These are phyloP conservation scores for Pituophis catenifer DNA, from an alignment of 2,113 vertebrate species.

Conservation along the genomic window DNA sequence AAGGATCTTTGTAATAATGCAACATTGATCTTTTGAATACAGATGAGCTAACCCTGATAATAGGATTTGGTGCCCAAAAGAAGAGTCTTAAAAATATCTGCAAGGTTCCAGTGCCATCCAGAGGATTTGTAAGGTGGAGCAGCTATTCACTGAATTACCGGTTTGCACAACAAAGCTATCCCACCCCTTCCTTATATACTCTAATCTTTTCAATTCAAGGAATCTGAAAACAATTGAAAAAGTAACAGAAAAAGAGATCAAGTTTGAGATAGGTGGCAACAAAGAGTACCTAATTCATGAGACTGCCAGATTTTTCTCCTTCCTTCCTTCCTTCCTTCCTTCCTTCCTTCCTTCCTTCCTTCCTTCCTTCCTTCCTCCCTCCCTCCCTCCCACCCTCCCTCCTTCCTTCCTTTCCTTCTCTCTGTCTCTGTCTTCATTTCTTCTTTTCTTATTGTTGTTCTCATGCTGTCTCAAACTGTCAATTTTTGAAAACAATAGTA, in stretches of 20 bases:
- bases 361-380: too few relatives aligned
- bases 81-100: constrained; percentile 33
- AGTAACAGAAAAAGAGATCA: background rate
- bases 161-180: background rate
- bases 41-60: constrained; percentile 86
- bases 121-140: constrained; percentile 61
- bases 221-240: background rate
- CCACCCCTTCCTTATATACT: background rate
- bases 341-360: too few relatives aligned
- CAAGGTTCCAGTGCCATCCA: constrained; percentile 75
- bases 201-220: background rate
- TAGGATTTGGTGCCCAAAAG: constrained; percentile 71
- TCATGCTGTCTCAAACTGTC: background rate
- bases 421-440: background rate
- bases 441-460: background rate
- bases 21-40: constrained; percentile 87
- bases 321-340: too few relatives aligned
- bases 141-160: constrained; percentile 28
- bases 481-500: background rate
- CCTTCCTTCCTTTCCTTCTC: background rate
- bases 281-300: background rate
- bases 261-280: background rate
- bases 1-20: constrained; percentile 87
- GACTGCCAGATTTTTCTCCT: background rate
- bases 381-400: accelerated